Percentiles rank a stretch among this genome's conserved stretches.
These are phyloP conservation scores for Heteromurus nitidus DNA, from an alignment of 2,888 invertebrate species.

Conservation along the genomic window DNA sequence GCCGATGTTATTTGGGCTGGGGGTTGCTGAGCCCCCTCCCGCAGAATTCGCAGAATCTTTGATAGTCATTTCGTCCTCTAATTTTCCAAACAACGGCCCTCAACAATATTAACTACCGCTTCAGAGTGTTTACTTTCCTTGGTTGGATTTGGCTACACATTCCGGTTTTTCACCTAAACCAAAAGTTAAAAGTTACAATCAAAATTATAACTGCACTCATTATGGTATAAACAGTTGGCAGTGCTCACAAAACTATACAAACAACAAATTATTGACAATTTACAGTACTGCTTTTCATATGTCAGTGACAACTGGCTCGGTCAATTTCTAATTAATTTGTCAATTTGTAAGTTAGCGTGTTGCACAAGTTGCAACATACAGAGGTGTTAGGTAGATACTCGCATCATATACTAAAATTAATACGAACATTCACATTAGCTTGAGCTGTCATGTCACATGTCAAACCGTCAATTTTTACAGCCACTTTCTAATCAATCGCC, in stretches of 20 bases:
- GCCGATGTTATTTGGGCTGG: slow-evolving; percentile 60
- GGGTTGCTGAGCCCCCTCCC: slow-evolving; percentile 47
- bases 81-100: not conserved
- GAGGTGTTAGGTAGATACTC: too few relatives aligned
- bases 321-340: not conserved
- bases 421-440: too few relatives aligned
- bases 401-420: too few relatives aligned
- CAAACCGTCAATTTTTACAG: too few relatives aligned
- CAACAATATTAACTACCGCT: not conserved
- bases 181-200: too few relatives aligned
- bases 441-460: too few relatives aligned
- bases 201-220: not conserved
- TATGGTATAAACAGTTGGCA: too few relatives aligned
- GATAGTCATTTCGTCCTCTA: slow-evolving; percentile 25
- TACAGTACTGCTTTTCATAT: not conserved
- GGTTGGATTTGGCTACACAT: too few relatives aligned
- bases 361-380: too few relatives aligned
- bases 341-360: not conserved
- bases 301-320: not conserved
- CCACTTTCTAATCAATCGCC: too few relatives aligned
- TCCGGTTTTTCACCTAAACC: too few relatives aligned
- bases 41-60: slow-evolving; percentile 45
- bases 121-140: not conserved
- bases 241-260: not conserved
- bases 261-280: not conserved